Conservation (phyloP, 1,140 invertebrate genomes). For the Panagrolaimus sp. region DNA sequence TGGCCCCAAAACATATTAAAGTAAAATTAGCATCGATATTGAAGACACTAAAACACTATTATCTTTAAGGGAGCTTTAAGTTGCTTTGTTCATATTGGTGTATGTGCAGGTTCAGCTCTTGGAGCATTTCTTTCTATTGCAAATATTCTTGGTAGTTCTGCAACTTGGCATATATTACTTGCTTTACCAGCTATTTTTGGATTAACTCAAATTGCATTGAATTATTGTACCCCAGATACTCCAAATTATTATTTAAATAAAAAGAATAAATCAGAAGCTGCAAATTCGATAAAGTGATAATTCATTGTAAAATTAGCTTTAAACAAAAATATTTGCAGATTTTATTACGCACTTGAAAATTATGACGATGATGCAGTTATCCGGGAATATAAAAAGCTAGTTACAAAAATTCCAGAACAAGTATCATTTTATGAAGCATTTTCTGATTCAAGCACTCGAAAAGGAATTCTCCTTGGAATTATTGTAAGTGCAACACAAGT, state of each 20-base stretch:
- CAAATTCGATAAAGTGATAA: slow-evolving; percentile 23
- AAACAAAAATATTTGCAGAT: slow-evolving; percentile 18
- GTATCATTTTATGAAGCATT: slow-evolving; percentile 26
- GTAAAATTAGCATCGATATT: slow-evolving; percentile 9
- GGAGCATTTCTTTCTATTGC: slow-evolving; percentile 21
- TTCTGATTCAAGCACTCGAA: slow-evolving; percentile 19
- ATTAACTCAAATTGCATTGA: slow-evolving; percentile 13
- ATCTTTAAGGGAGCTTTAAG: slow-evolving; percentile 20
- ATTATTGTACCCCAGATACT: slow-evolving; percentile 19
- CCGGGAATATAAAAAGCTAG: slow-evolving; percentile 20
- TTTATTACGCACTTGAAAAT: slow-evolving; percentile 26
- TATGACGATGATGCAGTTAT: slow-evolving; percentile 30
- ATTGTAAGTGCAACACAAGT: slow-evolving; percentile 39
- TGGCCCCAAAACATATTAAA: slow-evolving; percentile 28
- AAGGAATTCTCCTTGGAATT: slow-evolving; percentile 38
- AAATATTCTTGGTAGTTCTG: slow-evolving; percentile 10
- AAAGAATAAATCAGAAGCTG: slow-evolving; percentile 12
- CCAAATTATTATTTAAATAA: slow-evolving; percentile 23
- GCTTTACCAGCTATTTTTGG: slow-evolving; percentile 16
- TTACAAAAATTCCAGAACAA: slow-evolving; percentile 25
- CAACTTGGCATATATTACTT: slow-evolving; percentile 21
- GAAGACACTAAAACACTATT: too few relatives aligned
- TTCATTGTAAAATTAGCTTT: neutral
- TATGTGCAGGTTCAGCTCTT: slow-evolving; percentile 22
- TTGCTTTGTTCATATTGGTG: slow-evolving; percentile 29